These are phyloP conservation scores for Cyprinodon tularosa DNA, from an alignment of 2,113 vertebrate species.

Conservation along the genomic window DNA sequence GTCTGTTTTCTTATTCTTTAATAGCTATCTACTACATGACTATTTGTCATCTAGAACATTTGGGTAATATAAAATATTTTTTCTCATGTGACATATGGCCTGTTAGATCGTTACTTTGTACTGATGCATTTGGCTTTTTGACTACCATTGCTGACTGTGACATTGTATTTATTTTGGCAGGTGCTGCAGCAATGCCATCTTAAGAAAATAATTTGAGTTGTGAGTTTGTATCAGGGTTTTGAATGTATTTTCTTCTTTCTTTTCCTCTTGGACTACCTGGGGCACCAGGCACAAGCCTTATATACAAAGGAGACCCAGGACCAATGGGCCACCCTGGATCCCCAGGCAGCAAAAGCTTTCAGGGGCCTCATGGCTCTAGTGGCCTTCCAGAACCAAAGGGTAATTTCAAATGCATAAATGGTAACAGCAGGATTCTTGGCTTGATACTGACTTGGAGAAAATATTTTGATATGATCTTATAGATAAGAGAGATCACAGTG, in stretches of 20 bases:
- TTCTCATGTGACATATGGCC: neutral
- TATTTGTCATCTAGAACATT: too few species aligned
- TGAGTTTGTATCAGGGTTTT: neutral
- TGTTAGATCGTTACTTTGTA: neutral
- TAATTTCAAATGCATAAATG: constrained; percentile 1
- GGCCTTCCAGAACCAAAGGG: constrained; percentile 50
- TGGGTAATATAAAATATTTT: neutral
- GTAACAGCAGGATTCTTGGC: neutral
- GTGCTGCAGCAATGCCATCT: constrained; percentile 26
- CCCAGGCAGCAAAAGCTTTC: constrained; percentile 38
- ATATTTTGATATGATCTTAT: constrained; percentile 15
- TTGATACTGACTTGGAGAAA: neutral
- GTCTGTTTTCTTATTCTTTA: too few species aligned
- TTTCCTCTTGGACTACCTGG: constrained; percentile 51
- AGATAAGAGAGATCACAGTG: constrained; percentile 53
- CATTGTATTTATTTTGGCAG: constrained; percentile 30
- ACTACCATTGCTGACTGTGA: neutral
- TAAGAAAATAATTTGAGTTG: neutral
- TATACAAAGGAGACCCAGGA: constrained; percentile 52
- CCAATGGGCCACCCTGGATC: constrained; percentile 40
- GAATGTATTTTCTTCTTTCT: constrained; percentile 11
- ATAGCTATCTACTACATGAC: too few species aligned
- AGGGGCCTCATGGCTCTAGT: constrained; percentile 5
- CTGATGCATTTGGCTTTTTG: neutral
- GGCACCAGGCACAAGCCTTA: constrained; percentile 5